Base-by-base conservation (phyloP, 2,797 vertebrate species). In the Neosilurus hyrtlii region DNA sequence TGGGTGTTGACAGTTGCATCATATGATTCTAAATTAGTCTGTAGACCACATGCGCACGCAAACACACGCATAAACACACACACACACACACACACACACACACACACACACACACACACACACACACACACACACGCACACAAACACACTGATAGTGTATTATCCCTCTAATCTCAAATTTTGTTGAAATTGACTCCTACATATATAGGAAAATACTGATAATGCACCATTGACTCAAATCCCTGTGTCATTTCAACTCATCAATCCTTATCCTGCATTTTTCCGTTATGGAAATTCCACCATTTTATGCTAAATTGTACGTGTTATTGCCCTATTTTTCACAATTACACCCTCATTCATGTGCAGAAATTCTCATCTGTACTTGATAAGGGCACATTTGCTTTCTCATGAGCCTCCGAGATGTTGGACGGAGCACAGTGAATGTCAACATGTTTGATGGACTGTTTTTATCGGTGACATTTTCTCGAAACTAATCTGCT, bases 381-480 rank as follows among this genome's bases (percentile, higher is more conserved):
- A 51, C 30, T 57, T 37, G 59, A 85, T 81, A 82, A 85, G 66
- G 83, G 66, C 73, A 71, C 49, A 74, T 82, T 52, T 16, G 57
- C 75, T 51, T 63, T 80, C 37, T 80, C 52, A 51, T 4, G 22
- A 70, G 73, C 62, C 79, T 83, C 73, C 18, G 22, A 74, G 66
- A 61, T 74, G 62, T 72, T 59, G 56, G 59, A 79, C 14, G 6
- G 35, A 70, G 62, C 79, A 14, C 30, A 75, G 62, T 76, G 86
- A 86, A 87, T 85, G 80, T 82, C 81, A 84, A 30, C 76, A 70
- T 82, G 86, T 82, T 83, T 78, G 59, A 85, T 68, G 71, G 49
- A 80, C 76, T 81, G 78, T 79, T 86, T 86, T 75, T 80, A 77
- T 81, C 71, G 51, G 59, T 86, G 85, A 83, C 89, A 89, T 88